Evolutionary conservation across 2,888 invertebrate species (phyloP), one percentile per base, ranked within the genome.

Genomic region (Spialia ferax): DNA sequence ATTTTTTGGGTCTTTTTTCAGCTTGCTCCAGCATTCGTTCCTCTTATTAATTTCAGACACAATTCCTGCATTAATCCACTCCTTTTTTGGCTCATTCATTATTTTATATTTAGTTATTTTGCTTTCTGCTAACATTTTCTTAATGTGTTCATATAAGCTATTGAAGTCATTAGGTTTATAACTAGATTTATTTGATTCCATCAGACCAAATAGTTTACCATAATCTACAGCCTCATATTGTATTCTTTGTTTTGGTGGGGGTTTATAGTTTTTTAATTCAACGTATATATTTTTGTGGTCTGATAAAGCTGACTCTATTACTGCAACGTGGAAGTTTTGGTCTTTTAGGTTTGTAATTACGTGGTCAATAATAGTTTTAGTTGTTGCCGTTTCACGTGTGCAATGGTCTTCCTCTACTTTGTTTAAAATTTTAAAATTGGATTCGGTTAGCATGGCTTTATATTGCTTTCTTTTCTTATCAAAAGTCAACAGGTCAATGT

Each of bases 41-140:
- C 71, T 69, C 48, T 65, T 42, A 5, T 48, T 63, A 6, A 74
- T 72, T 29, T n/a, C 38, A 1, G 20, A 29, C n/a, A 74, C 52
- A 4, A 74, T 74, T 0, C 69, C 23, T 23, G 61, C 60, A 15
- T 71, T 71, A 13, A 71, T 72, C 72, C 71, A 72, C 0, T 74
- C 71, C 29, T 71, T 10, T 60, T 50, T 56, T 1, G 73, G 74
- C 20, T 26, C 45, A 18, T 74, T 70, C 1, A 63, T 1, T 50
- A 69, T 68, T 67, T 70, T 71, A 20, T 29, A 20, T 55, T 64
- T 64, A 5, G 11, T 38, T 1, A 1, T 23, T 50, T 64, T 64
- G 48, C 13, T 56, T 22, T 48, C n/a, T 0, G 10, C 4, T 2
- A 64, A 20, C 5, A 22, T 48, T 8, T n/a, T 48, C 6, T 48